Evolutionary conservation across 1,140 invertebrate species (phyloP), one percentile per base, ranked within the genome.

Genomic region (Phymastichus coffea): DNA sequence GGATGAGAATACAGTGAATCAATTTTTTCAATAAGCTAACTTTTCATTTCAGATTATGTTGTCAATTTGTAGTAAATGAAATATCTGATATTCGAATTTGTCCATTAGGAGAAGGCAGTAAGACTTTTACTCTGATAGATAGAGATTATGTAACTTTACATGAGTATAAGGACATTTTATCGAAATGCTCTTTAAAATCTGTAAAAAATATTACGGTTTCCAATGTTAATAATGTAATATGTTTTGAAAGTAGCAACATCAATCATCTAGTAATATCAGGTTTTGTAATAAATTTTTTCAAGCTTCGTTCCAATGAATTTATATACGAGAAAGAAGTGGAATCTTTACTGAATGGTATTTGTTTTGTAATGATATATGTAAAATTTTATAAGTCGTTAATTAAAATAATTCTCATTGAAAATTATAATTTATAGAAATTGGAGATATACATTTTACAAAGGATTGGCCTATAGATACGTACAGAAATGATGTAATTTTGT

Each of bases 401-500:
- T 30, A 4, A n/a, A 26, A 26, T 28, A 26, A 55, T 23, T 8
- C 25, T n/a, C 8, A 44, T 58, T 28, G 3, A 49, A 15, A 44
- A 2, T 35, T 37, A 3, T 35, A 37, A 17, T 37, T 51, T 35
- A 51, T 17, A 35, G 9, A 35, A 37, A 33, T 20, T 44, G 10
- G 25, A 44, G n/a, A 25, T 44, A n/a, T 23, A 25, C 12, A 14
- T 20, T n/a, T n/a, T n/a, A n/a, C n/a, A n/a, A n/a, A n/a, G n/a
- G n/a, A n/a, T 37, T 17, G 76, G 17, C 70, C 65, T 9, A 6
- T 76, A 6, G 47, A 67, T 19, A 75, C 72, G 3, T 76, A 76
- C 19, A 71, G 72, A 46, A 64, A 74, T 4, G 75, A 77, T n/a
- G 66, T 71, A 6, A 33, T 77, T 14, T 35, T 76, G 28, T n/a